phyloP scores from a whole-genome alignment of 2,113 vertebrate genomes.

The Oryzias woworae region DNA sequence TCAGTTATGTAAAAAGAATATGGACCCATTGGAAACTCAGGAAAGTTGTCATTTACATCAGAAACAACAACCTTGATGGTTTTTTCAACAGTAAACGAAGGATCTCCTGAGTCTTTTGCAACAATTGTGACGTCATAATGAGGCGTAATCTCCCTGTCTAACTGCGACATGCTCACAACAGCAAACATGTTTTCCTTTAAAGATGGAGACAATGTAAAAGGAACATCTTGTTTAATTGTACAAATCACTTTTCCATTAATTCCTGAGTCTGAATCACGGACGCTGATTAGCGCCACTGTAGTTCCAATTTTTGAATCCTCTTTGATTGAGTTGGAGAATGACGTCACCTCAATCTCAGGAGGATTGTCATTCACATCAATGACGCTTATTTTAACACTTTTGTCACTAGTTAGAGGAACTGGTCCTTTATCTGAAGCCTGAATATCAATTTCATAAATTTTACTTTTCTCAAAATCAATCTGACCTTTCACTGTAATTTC shows the following conservation, averaged over 20 bases:
- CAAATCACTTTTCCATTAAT: constrained; percentile 35
- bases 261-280: constrained; percentile 53
- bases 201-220: constrained; percentile 51
- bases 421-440: constrained; percentile 52
- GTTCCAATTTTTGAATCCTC: constrained; percentile 53
- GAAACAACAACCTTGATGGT: constrained; percentile 56
- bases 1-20: constrained; percentile 59
- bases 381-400: constrained; percentile 48
- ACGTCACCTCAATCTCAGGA: constrained; percentile 39
- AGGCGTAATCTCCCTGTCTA: constrained; percentile 54
- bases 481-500: constrained; percentile 48
- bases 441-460: constrained; percentile 46
- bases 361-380: constrained; percentile 45
- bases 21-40: constrained; percentile 46
- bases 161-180: constrained; percentile 31
- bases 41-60: constrained; percentile 75
- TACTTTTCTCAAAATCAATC: constrained; percentile 53
- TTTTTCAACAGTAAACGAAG: constrained; percentile 59
- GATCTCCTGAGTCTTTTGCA: constrained; percentile 65
- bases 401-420: constrained; percentile 12
- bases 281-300: constrained; percentile 46
- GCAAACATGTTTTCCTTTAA: constrained; percentile 54
- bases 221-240: constrained; percentile 24
- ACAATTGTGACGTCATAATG: constrained; percentile 74
- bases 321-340: constrained; percentile 7